These are phyloP conservation scores for Polymixis flavicincta DNA, from an alignment of 2,888 invertebrate genomes.

Conservation along the genomic window DNA sequence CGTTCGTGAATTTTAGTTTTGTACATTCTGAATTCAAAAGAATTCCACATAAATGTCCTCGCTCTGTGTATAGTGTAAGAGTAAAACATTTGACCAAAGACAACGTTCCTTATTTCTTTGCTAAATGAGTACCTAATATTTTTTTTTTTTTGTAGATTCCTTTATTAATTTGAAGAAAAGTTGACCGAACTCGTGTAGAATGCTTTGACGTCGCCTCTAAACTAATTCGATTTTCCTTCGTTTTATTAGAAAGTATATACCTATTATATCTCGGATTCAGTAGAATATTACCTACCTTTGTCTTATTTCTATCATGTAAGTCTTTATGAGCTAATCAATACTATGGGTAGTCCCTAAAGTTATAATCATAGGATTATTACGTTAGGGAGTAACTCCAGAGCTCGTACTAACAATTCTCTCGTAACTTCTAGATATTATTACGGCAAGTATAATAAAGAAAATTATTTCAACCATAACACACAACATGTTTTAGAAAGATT, in stretches of 20 bases:
- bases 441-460: slow-evolving; percentile 13
- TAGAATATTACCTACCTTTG: neutral
- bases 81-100: neutral
- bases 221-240: no score
- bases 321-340: slow-evolving; percentile 30
- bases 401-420: slow-evolving; percentile 9
- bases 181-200: neutral
- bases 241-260: neutral
- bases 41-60: no score
- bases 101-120: neutral
- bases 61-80: no score
- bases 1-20: neutral
- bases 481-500: neutral
- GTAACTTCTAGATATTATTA: slow-evolving; percentile 8
- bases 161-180: neutral
- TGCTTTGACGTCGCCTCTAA: neutral
- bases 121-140: no score
- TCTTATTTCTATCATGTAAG: slow-evolving; percentile 9
- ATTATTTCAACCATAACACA: neutral
- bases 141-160: neutral
- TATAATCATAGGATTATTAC: slow-evolving; percentile 40
- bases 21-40: neutral
- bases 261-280: neutral
- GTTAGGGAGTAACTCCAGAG: slow-evolving; percentile 31
- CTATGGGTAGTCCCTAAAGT: slow-evolving; percentile 21